Base-by-base conservation (phyloP, 2,797 vertebrate species). In the Semotilus atromaculatus region DNA sequence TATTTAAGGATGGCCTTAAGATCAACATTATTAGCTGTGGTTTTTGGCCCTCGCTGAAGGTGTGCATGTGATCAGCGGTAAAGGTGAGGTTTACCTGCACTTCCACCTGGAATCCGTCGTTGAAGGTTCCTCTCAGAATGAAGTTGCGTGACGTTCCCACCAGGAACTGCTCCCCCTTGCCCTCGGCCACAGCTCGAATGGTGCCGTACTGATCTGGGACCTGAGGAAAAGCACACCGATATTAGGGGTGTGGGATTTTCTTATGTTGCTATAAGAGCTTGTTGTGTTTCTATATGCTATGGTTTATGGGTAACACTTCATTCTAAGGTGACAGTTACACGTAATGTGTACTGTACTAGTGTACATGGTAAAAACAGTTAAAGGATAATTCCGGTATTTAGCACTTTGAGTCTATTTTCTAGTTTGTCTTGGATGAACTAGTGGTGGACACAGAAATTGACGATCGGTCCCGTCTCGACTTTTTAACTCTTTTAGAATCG, bases 131-230 rank as follows among this genome's bases (percentile, higher is more conserved):
- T 85, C 97, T 96, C 71, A 99, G 94, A 93, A 99, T 94, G 91
- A 98, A 99, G 91, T 99, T 99, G 38, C 97, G 94, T 0, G 98
- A 98, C 10, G 98, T 99, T 21, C 98, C 98, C 4, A 99, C 96
- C 91, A 99, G 93, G 90, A 99, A 97, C 58, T 99, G 96, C 48
- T 98, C 97, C 71, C 95, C 96, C 90, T 97, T 98, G 85, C 98
- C 98, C 93, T 99, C 97, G 0, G 98, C 96, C 79, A 99, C 96
- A 0, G 98, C 97, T 90, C 98, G 94, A 90, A 99, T 99, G 86
- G 96, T 96, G 90, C 98, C 98, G 34, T 97, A 99, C 86, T 98
- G 97, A 91, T 99, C 98, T 40, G 98, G 98, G 88, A 99, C 97
- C 98, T 99, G 90, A 7, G 60, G 80, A 86, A 85, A 83, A 29